Evolutionary conservation across 2,797 vertebrate species (phyloP), one percentile per base, ranked within the genome.

Genomic region (Iguana delicatissima): DNA sequence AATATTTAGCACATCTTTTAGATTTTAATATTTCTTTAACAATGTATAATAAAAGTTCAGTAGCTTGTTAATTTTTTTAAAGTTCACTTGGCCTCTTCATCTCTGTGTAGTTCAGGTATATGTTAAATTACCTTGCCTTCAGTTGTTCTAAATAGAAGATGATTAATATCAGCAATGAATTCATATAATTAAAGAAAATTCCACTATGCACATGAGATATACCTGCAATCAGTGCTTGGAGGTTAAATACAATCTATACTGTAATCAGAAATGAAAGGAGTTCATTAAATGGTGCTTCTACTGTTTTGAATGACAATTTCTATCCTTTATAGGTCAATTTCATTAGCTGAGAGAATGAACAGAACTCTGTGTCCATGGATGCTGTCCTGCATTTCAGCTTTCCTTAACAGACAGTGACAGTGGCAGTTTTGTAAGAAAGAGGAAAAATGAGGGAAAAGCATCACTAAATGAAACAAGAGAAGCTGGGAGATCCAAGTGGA

Each of bases 71-170:
- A 35, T 22, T 35, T 80, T n/a, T 57, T 14, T 57, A 69, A 55
- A 80, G 80, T 59, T 88, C 62, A 82, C 50, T 88, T 77, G 18
- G 79, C 73, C 24, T 83, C 69, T 29, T 62, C n/a, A 85, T 89
- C 18, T 85, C 46, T 72, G 62, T 32, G 22, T 10, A 57, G 55
- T 32, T 26, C 72, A 90, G 32, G 38, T 79, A 52, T 64, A 83
- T 79, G 32, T 90, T 64, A 76, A 85, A 89, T 91, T 94, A 90
- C 91, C 88, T 92, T 93, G 73, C 82, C 92, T 85, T 83, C 62
- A 93, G 91, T 93, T 95, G 90, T 92, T 93, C 29, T 93, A 92
- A 95, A 92, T 89, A 94, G 93, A 93, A 86, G 35, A 35, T 91
- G 93, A 94, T 95, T 96, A 94, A 73, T 85, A 93, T 80, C 35